Conservation (phyloP, 2,113 vertebrate genomes). For the Orycteropus afer region DNA sequence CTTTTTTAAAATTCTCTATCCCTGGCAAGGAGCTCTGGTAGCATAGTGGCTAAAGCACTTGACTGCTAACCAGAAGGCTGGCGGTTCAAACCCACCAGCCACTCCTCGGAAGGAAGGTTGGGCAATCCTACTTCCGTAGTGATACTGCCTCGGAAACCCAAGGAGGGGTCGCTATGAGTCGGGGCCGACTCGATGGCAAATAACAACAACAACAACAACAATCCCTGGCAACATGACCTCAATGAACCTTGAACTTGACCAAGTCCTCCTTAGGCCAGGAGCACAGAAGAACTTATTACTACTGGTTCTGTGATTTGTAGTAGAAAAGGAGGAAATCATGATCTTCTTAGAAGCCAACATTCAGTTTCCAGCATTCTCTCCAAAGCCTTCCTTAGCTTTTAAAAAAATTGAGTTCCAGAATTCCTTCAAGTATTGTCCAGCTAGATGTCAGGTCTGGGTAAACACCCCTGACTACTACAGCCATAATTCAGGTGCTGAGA, state of each 20-base stretch:
- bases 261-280: not conserved
- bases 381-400: not conserved
- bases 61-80: too few species aligned
- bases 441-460: not conserved
- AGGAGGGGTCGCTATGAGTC: too few species aligned
- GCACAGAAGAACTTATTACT: not conserved
- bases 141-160: too few species aligned
- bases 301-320: not conserved
- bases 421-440: slow-evolving; percentile 21
- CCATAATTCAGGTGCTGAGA: not conserved
- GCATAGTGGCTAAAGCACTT: too few species aligned
- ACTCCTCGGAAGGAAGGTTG: too few species aligned
- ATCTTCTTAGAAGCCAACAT: not conserved
- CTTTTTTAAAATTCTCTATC: not conserved
- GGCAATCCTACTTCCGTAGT: too few species aligned
- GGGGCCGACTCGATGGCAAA: too few species aligned
- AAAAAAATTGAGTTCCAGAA: not conserved
- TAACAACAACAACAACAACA: too few species aligned
- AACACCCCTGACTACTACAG: not conserved
- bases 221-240: not conserved
- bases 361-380: not conserved
- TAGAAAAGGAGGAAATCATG: not conserved
- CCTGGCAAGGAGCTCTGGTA: too few species aligned
- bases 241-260: not conserved
- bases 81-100: too few species aligned